phyloP scores from a whole-genome alignment of 2,113 vertebrate genomes.

The Fregata magnificens region DNA sequence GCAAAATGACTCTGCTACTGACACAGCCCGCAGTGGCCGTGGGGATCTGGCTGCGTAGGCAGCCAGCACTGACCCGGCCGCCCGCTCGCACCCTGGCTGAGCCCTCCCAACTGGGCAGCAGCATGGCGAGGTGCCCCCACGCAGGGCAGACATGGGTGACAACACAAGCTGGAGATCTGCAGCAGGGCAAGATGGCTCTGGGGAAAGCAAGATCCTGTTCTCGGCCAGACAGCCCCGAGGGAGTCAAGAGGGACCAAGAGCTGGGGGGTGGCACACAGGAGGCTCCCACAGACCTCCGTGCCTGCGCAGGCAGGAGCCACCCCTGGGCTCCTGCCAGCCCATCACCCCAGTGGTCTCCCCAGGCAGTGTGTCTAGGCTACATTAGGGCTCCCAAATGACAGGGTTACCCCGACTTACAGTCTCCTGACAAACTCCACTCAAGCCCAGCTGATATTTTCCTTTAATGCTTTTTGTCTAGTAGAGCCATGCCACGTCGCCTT shows the following conservation, averaged over 20 bases:
- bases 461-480: neutral
- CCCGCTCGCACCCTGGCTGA: neutral
- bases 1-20: constrained; percentile 63
- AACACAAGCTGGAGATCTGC: neutral
- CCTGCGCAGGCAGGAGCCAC: neutral
- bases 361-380: neutral
- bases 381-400: neutral
- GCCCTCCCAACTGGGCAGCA: neutral
- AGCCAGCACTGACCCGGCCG: neutral
- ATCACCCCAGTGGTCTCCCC: neutral
- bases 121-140: neutral
- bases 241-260: neutral
- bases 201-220: neutral
- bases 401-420: too few species aligned
- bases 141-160: neutral
- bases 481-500: accelerated
- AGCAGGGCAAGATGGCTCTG: neutral
- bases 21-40: constrained; percentile 5
- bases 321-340: neutral
- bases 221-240: neutral
- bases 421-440: neutral
- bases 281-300: neutral
- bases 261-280: neutral
- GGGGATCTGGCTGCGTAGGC: neutral
- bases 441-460: neutral